phyloP scores from a whole-genome alignment of 2,113 vertebrate species.

The Zosterops japonicus region DNA sequence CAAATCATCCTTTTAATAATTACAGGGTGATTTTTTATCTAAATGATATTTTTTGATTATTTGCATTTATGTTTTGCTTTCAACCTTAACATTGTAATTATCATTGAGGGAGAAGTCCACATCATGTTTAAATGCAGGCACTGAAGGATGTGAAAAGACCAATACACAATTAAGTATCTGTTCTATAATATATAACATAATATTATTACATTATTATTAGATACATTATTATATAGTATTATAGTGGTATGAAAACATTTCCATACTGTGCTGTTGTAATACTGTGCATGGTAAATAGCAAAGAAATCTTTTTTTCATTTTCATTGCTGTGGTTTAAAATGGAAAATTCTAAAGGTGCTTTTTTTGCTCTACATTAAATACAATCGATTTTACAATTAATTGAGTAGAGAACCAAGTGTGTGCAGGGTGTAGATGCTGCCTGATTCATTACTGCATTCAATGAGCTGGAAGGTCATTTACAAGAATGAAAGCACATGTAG shows the following conservation, averaged over 20 bases:
- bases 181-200: neutral
- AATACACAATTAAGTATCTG: neutral
- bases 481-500: neutral
- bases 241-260: neutral
- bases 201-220: neutral
- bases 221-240: neutral
- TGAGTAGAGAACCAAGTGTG: neutral
- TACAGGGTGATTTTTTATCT: fast-evolving
- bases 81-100: neutral
- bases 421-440: neutral
- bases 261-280: neutral
- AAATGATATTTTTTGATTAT: neutral
- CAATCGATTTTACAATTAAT: constrained; percentile 22
- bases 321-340: neutral
- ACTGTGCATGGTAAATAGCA: neutral
- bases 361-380: neutral
- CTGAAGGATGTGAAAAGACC: neutral
- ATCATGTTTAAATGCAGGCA: neutral
- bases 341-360: neutral
- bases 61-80: neutral
- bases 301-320: neutral
- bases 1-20: neutral
- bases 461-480: constrained; percentile 24
- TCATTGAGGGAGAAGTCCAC: neutral
- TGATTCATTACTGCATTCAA: constrained; percentile 16